Conservation (phyloP, 2,888 invertebrate genomes). For the Habroteleia sp. region DNA sequence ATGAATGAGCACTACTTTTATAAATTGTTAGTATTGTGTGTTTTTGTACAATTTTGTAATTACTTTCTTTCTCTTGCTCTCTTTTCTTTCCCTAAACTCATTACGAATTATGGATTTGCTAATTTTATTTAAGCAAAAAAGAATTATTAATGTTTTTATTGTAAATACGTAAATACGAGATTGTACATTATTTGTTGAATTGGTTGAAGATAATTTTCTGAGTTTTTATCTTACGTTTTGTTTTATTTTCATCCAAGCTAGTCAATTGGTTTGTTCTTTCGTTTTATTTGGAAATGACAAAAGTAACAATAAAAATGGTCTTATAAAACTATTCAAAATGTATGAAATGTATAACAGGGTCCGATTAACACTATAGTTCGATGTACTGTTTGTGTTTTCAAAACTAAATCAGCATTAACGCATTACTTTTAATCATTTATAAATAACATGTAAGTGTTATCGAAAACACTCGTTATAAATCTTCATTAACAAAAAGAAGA, state of each 20-base stretch:
- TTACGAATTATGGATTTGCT: too few relatives aligned
- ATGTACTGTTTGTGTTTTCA: slow-evolving; percentile 13
- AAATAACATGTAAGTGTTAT: slow-evolving; percentile 1
- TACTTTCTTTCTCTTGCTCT: slow-evolving; percentile 3
- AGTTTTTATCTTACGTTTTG: slow-evolving; percentile 18
- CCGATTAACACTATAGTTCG: slow-evolving; percentile 28
- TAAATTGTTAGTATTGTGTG: background rate
- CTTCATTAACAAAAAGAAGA: background rate
- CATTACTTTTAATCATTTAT: slow-evolving; percentile 2
- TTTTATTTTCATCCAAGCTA: slow-evolving; percentile 35
- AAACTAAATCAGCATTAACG: slow-evolving; percentile 2
- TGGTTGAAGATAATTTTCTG: slow-evolving; percentile 37
- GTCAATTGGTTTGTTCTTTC: slow-evolving; percentile 38
- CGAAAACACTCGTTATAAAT: background rate
- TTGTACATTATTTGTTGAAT: slow-evolving; percentile 53
- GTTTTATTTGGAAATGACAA: slow-evolving; percentile 1
- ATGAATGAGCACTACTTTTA: too few relatives aligned
- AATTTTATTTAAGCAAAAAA: slow-evolving; percentile 11
- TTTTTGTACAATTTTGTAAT: slow-evolving; percentile 39
- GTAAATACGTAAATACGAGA: slow-evolving; percentile 29
- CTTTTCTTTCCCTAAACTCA: too few relatives aligned
- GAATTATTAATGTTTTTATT: slow-evolving; percentile 21
- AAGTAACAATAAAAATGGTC: background rate
- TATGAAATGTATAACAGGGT: slow-evolving; percentile 39
- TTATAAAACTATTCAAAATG: slow-evolving; percentile 16